A percentile compares a stretch with the other conserved stretches of the same genome.
Conservation (phyloP, 2,888 invertebrate species). For the Hypomecis punctinalis region DNA sequence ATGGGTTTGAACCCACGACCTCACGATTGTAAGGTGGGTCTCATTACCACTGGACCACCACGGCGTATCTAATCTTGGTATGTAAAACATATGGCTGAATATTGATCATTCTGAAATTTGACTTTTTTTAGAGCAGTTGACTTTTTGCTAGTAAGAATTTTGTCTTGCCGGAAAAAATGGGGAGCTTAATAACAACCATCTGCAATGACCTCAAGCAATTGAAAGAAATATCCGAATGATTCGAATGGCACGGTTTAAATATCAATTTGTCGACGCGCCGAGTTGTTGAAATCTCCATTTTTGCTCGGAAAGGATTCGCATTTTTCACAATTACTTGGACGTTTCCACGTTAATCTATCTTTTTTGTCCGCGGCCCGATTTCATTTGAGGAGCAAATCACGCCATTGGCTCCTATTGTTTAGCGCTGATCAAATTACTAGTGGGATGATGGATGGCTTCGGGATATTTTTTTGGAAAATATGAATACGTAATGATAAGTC, state of each 20-base stretch:
- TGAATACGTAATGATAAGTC: not conserved
- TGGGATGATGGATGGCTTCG: slow-evolving; percentile 37
- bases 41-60: too few relatives aligned
- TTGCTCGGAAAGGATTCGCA: slow-evolving; percentile 68
- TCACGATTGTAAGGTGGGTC: too few relatives aligned
- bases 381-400: slow-evolving; percentile 75
- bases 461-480: not conserved
- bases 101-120: too few relatives aligned
- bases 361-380: slow-evolving; percentile 75
- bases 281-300: slow-evolving; percentile 65
- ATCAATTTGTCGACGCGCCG: slow-evolving; percentile 40
- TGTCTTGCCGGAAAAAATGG: too few relatives aligned
- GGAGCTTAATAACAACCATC: not conserved
- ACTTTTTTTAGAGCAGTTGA: too few relatives aligned
- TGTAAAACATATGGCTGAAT: too few relatives aligned
- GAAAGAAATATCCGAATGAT: slow-evolving; percentile 41
- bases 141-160: too few relatives aligned
- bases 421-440: slow-evolving; percentile 54
- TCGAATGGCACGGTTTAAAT: slow-evolving; percentile 40
- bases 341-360: slow-evolving; percentile 80
- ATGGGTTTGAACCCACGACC: too few relatives aligned
- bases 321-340: slow-evolving; percentile 84
- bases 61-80: too few relatives aligned
- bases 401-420: slow-evolving; percentile 65
- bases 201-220: slow-evolving; percentile 27